Conservation (phyloP, 2,888 invertebrate species). For the Leptopilina myrica region DNA sequence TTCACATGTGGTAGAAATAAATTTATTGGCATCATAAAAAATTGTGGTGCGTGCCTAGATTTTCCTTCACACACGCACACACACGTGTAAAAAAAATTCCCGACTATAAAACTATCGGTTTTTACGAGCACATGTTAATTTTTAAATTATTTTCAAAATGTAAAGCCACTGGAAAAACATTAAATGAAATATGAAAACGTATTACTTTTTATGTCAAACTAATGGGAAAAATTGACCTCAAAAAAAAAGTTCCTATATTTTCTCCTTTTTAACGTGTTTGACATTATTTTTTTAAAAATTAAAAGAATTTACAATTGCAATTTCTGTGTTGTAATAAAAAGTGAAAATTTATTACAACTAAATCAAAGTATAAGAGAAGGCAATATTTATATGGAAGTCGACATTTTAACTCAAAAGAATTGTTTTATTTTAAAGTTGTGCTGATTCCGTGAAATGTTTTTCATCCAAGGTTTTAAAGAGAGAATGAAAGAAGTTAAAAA, state of each 20-base stretch:
- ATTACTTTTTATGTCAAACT: neutral
- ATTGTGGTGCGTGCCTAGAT: neutral
- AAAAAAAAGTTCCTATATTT: constrained; percentile 34
- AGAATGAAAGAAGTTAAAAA: neutral
- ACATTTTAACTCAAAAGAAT: neutral
- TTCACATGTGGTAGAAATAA: constrained; percentile 9
- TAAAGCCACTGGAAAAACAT: neutral
- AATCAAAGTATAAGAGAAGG: constrained; percentile 43
- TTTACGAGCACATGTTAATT: constrained; percentile 33
- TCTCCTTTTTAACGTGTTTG: constrained; percentile 32
- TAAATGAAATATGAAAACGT: neutral
- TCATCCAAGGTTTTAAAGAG: neutral
- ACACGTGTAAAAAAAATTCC: constrained; percentile 19
- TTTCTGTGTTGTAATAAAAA: neutral
- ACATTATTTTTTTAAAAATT: too few relatives aligned
- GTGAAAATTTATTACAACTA: constrained; percentile 41
- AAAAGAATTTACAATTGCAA: too few relatives aligned
- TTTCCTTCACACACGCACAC: neutral
- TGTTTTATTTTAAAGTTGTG: constrained; percentile 3
- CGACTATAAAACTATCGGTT: constrained; percentile 14
- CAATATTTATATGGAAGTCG: constrained; percentile 19
- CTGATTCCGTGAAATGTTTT: neutral
- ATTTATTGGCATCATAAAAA: constrained; percentile 35
- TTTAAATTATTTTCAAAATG: neutral
- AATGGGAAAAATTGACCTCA: neutral